Base-by-base conservation (phyloP, 2,113 vertebrate species). In the Catharus minimus region DNA sequence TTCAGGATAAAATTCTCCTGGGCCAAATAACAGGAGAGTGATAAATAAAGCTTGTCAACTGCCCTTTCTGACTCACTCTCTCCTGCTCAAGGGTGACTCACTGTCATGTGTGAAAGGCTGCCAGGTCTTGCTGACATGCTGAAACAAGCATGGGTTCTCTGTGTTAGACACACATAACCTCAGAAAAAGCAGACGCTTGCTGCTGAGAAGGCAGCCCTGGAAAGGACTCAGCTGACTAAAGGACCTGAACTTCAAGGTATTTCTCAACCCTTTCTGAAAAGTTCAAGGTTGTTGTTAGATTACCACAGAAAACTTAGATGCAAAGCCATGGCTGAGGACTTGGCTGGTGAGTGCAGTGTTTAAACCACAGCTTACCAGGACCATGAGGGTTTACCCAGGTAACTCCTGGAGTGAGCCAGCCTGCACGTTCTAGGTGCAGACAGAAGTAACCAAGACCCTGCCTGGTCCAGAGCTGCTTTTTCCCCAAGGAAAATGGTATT, bases 31-130 rank as follows among this genome's bases (percentile, higher is more conserved):
- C 81, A 95, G 92, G 68, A 90, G 89, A 56, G 74, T 69, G 90
- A 85, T 92, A 93, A 94, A 93, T 94, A 95, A 92, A 94, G 93
- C 71, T 88, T 85, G 81, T 88, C 89, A 90, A 95, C 85, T 86
- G 83, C 44, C 82, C 93, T 93, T 91, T 94, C 96, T 97, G 96
- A 97, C 86, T 97, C 96, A 96, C 85, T 95, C 83, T 90, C 94
- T 95, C 94, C 89, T 92, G 71, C 88, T 91, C 64, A 72, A 90
- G 57, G 49, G 68, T 97, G 96, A 97, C 73, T 96, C 95, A 96
- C 64, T 82, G 92, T 88, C 94, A 93, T 90, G 61, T 64, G 94
- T 87, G 86, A 91, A 84, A 74, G 62, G 71, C 89, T 88, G 89
- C 86, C 81, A 89, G 93, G 90, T 67, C 58, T 55, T 85, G 41